Conservation (phyloP, 2,888 invertebrate genomes). For the Gymnosoma rotundatum region DNA sequence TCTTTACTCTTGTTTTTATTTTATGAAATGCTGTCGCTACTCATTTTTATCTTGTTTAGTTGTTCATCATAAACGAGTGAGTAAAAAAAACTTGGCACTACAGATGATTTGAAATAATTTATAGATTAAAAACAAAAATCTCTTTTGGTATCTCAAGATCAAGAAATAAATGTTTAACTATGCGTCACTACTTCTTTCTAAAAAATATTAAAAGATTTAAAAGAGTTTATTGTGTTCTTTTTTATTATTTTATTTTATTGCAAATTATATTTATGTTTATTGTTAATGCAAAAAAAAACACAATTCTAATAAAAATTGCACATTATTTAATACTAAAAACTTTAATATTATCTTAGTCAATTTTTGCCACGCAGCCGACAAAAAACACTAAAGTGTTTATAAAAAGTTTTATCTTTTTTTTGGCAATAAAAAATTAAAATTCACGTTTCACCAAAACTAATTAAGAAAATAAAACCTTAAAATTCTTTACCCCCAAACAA, state of each 20-base stretch:
- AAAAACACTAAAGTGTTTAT: no score
- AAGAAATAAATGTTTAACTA: constrained; percentile 30
- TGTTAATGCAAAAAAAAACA: background rate
- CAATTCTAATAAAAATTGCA: background rate
- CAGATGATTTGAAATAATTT: constrained; percentile 26
- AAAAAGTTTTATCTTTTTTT: no score
- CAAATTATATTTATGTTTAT: no score
- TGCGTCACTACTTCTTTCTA: constrained; percentile 7
- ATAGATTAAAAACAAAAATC: constrained; percentile 36
- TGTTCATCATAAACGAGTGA: constrained; percentile 1
- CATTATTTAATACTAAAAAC: background rate
- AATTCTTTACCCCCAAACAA: constrained; percentile 67
- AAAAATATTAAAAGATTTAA: background rate
- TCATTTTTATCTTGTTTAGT: constrained; percentile 24
- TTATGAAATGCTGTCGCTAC: background rate
- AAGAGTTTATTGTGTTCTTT: no score
- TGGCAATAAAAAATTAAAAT: background rate
- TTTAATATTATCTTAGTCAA: background rate
- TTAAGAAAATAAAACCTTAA: constrained; percentile 1
- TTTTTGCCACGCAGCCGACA: background rate
- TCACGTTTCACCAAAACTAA: constrained; percentile 8
- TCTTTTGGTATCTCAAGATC: constrained; percentile 54
- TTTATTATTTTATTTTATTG: no score
- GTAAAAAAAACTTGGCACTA: constrained; percentile 39
- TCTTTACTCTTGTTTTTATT: constrained; percentile 3